These are phyloP conservation scores for Numenius phaeopus DNA, from an alignment of 2,797 vertebrate genomes.

Conservation along the genomic window DNA sequence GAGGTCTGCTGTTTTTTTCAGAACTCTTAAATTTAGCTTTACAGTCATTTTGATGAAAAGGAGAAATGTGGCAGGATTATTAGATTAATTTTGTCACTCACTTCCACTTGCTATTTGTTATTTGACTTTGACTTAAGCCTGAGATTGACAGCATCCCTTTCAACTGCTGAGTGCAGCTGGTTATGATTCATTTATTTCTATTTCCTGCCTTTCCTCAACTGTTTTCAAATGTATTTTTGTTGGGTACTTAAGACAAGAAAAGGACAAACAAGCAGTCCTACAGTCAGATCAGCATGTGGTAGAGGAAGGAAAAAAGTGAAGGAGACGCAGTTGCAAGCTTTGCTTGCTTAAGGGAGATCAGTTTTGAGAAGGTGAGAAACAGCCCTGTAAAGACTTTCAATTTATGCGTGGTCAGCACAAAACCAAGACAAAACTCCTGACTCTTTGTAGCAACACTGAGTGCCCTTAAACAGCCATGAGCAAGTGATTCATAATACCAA, in stretches of 20 bases:
- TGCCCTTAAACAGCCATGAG: not conserved
- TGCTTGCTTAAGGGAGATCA: not conserved
- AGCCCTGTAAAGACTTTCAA: not conserved
- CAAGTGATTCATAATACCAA: not conserved
- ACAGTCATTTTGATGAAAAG: slow-evolving; percentile 12
- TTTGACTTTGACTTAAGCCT: slow-evolving; percentile 31
- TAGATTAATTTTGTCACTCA: slow-evolving; percentile 10
- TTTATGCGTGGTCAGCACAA: not conserved
- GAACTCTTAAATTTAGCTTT: slow-evolving; percentile 9
- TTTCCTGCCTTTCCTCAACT: slow-evolving; percentile 35
- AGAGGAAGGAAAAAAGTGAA: slow-evolving; percentile 1
- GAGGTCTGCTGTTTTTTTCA: not conserved
- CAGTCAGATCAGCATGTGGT: not conserved
- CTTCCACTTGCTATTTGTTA: slow-evolving; percentile 9
- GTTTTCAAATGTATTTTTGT: slow-evolving; percentile 34
- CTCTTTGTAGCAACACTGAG: not conserved
- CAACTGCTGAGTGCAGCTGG: slow-evolving; percentile 37
- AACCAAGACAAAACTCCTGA: not conserved
- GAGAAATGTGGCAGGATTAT: slow-evolving; percentile 3
- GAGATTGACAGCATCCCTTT: slow-evolving; percentile 25
- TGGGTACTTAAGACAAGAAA: not conserved
- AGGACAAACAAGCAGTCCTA: not conserved
- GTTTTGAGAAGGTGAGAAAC: not conserved
- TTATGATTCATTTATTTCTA: slow-evolving; percentile 54
- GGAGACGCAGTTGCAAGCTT: not conserved